These are phyloP conservation scores for Rhinatrema bivittatum DNA, from an alignment of 2,797 vertebrate genomes.

Conservation along the genomic window DNA sequence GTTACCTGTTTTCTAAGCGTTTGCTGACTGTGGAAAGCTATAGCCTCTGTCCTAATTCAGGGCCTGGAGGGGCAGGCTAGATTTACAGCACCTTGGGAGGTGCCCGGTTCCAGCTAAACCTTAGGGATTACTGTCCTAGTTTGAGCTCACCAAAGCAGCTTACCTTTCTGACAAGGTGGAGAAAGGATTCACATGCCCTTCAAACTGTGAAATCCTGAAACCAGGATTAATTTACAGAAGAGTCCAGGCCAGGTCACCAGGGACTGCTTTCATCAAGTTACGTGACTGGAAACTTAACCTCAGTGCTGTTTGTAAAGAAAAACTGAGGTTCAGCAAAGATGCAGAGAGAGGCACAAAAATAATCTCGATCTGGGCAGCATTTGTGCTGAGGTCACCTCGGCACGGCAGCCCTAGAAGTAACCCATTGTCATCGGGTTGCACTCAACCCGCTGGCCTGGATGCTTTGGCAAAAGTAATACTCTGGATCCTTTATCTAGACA, in stretches of 20 bases:
- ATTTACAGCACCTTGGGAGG: slow-evolving; percentile 61
- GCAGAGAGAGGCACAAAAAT: too few relatives aligned
- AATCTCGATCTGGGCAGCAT: not conserved
- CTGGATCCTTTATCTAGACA: too few relatives aligned
- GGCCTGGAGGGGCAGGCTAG: slow-evolving; percentile 53
- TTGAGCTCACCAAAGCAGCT: slow-evolving; percentile 77
- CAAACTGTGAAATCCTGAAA: slow-evolving; percentile 32
- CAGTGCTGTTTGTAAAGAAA: too few relatives aligned
- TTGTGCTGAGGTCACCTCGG: not conserved
- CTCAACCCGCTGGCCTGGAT: too few relatives aligned
- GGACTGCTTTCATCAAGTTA: too few relatives aligned
- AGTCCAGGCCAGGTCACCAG: accelerated
- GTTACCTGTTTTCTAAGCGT: not conserved
- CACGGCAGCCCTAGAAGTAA: too few relatives aligned
- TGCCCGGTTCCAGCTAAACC: slow-evolving; percentile 71
- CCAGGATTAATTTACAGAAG: slow-evolving; percentile 6
- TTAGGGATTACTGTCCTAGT: slow-evolving; percentile 75
- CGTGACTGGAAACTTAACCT: too few relatives aligned
- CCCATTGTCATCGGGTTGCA: too few relatives aligned
- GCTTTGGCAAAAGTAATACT: too few relatives aligned
- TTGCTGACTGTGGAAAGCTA: slow-evolving; percentile 63
- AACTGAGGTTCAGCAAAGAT: too few relatives aligned
- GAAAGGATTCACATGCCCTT: slow-evolving; percentile 69
- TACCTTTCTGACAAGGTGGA: slow-evolving; percentile 68
- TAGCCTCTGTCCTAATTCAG: slow-evolving; percentile 64